Evolutionary conservation across 2,113 vertebrate species (phyloP), one percentile per base, ranked within the genome.

Genomic region (Sylvia atricapilla): DNA sequence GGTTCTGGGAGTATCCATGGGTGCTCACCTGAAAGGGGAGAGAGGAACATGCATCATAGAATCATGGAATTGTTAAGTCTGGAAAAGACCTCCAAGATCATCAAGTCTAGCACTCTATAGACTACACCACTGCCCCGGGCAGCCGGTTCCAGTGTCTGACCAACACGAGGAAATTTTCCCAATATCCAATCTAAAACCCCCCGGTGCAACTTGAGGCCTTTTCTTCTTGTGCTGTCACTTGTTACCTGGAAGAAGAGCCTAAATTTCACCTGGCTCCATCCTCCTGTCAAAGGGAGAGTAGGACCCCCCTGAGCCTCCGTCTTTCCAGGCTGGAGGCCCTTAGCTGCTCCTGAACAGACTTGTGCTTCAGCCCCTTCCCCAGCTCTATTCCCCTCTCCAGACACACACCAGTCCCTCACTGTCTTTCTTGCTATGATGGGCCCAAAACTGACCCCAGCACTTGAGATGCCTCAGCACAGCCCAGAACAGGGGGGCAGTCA

Each of bases 1-100:
- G 99, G 98, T 99, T 99, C 98, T 99, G 99, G 0, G 99, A 99
- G 97, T 99, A 99, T 84, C 99, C 99, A 0, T 99, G 99, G 15
- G 99, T 99, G 97, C 99, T 99, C 93, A 99, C 99, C 99, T 99
- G 94, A 10, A 80, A 59, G 39, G 20, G 7, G 22, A 68, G 86
- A 64, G 41, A 16, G 9, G 10, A 84, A 67, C 2, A 16, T 0
- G 10, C 7, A 27, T 43, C 27, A 69, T 0, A 24, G 31, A 49
- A 63, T 27, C 41, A 69, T 22, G 17, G 35, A 84, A 69, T 24
- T 39, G 18, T 41, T 70, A 33, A 55, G 25, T 58, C 3, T 56
- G 31, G 18, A 56, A 90, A 77, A 77, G 55, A 69, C 22, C 35
- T 43, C 22, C 31, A 49, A 49, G 41, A 90, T 43, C 35, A 76